Percentiles rank a stretch among this genome's conserved stretches.
Conservation (phyloP, 2,797 vertebrate species). For the Silurus lanzhouensis region DNA sequence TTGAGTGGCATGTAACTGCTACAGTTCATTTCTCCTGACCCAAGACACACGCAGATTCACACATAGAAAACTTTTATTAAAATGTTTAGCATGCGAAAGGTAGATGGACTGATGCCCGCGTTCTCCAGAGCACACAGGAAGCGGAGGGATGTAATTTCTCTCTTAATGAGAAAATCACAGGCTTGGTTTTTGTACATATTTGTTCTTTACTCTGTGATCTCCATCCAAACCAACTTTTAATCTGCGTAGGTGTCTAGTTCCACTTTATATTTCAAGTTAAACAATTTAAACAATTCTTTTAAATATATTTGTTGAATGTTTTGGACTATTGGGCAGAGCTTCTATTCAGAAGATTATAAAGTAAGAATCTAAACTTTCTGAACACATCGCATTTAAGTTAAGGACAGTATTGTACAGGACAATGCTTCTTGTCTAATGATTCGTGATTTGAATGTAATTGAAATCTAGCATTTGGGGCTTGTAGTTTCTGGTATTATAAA, state of each 20-base stretch:
- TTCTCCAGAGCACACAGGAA: slow-evolving; percentile 15
- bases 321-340: slow-evolving; percentile 30
- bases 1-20: slow-evolving; percentile 45
- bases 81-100: not conserved
- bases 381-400: slow-evolving; percentile 27
- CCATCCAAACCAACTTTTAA: slow-evolving; percentile 24
- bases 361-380: slow-evolving; percentile 22
- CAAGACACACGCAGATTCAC: slow-evolving; percentile 26
- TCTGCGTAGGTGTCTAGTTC: slow-evolving; percentile 47
- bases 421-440: not conserved
- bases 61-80: slow-evolving; percentile 21
- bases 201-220: slow-evolving; percentile 13
- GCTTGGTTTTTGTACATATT: not conserved
- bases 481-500: slow-evolving; percentile 4
- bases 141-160: slow-evolving; percentile 3
- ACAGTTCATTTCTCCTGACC: slow-evolving; percentile 34
- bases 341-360: slow-evolving; percentile 34
- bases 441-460: not conserved
- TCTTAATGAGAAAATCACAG: slow-evolving; percentile 23
- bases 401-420: not conserved
- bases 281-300: slow-evolving; percentile 52
- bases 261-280: slow-evolving; percentile 52
- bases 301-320: slow-evolving; percentile 41
- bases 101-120: not conserved
- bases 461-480: not conserved